phyloP scores from a whole-genome alignment of 1,140 invertebrate genomes.

The Panagrolaimus sp. region DNA sequence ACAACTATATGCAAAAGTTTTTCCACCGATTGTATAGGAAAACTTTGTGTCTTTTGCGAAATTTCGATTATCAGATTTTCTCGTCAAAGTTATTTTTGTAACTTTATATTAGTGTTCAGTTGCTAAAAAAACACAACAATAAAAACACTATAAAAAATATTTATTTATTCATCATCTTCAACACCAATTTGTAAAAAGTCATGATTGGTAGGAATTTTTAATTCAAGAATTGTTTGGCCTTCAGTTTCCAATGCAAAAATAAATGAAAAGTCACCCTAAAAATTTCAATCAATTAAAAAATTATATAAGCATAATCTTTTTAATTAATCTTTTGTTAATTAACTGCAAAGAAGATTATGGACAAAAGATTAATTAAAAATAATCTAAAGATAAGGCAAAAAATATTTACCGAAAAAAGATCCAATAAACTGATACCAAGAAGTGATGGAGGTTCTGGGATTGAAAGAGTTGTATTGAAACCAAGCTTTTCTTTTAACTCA shows the following conservation, averaged over 20 bases:
- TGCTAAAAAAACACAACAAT: conserved; percentile 17
- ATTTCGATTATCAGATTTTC: no score
- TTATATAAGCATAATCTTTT: conserved; percentile 18
- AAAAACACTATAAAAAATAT: conserved; percentile 15
- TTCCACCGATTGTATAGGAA: no score
- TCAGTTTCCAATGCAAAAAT: conserved; percentile 39
- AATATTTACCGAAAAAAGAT: conserved; percentile 38
- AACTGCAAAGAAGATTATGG: no score
- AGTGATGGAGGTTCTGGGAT: conserved; percentile 42
- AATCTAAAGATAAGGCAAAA: no score
- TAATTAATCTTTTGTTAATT: no score
- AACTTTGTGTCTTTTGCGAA: no score
- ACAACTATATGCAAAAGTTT: conserved; percentile 15
- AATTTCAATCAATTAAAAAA: conserved; percentile 9
- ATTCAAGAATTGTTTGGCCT: conserved; percentile 36
- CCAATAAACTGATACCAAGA: conserved; percentile 45
- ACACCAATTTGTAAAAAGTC: conserved; percentile 40
- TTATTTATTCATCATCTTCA: conserved; percentile 19
- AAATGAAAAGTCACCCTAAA: conserved; percentile 45
- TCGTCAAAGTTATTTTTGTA: no score
- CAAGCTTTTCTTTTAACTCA: conserved; percentile 40
- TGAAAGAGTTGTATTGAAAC: conserved; percentile 38
- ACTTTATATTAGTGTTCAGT: background rate
- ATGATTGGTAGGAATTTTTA: conserved; percentile 43
- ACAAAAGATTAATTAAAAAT: no score